Evolutionary conservation across 2,113 vertebrate genomes (phyloP).

Genomic region (Chinchilla lanigera): DNA sequence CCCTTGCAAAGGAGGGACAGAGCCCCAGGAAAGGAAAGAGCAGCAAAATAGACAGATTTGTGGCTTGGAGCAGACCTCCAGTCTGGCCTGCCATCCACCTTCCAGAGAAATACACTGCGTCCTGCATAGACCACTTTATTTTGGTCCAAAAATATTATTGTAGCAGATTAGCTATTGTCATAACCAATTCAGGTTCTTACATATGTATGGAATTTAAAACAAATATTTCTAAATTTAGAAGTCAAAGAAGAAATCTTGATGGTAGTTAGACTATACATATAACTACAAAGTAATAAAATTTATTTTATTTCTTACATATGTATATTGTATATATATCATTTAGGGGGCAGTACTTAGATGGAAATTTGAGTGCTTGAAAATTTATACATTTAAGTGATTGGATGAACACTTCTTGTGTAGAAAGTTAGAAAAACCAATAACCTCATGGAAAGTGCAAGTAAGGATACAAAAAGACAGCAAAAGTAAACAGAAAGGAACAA

Average conservation of each 20-base stretch:
- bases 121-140: not conserved
- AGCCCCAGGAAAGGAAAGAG: accelerated
- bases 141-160: not conserved
- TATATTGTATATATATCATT: not conserved
- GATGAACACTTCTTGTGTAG: not conserved
- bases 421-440: not conserved
- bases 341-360: not conserved
- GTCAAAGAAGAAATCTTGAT: not conserved
- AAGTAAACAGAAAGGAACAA: not conserved
- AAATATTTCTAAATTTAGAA: not conserved
- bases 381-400: not conserved
- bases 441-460: not conserved
- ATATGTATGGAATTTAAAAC: not conserved
- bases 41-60: not conserved
- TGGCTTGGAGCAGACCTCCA: too few relatives aligned
- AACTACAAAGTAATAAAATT: not conserved
- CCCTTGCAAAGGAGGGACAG: not conserved
- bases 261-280: not conserved
- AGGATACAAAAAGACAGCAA: not conserved
- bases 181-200: not conserved
- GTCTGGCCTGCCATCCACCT: not conserved
- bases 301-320: not conserved
- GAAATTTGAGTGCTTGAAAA: not conserved
- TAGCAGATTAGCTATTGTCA: not conserved
- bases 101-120: not conserved